These are phyloP conservation scores for Prosopocoilus inquinatus DNA, from an alignment of 2,888 invertebrate genomes.

Conservation along the genomic window DNA sequence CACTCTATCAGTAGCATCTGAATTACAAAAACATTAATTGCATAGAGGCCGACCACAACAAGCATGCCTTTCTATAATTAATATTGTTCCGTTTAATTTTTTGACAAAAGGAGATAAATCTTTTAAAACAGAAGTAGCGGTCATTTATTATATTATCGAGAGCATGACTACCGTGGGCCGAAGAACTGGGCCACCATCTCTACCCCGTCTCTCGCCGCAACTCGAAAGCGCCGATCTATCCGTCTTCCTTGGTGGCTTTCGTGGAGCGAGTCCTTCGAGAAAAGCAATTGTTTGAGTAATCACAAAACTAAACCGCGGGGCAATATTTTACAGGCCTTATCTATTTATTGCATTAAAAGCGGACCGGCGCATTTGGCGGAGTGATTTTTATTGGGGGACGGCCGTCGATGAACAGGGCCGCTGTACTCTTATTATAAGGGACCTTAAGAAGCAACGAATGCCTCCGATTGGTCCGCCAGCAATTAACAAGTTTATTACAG, in stretches of 20 bases:
- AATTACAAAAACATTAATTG: too few relatives aligned
- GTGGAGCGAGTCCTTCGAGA: slow-evolving; percentile 1
- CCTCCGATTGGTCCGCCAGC: slow-evolving; percentile 45
- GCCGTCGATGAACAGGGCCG: slow-evolving; percentile 16
- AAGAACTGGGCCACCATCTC: too few relatives aligned
- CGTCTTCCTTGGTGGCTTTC: slow-evolving; percentile 2
- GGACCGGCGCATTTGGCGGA: slow-evolving; percentile 25
- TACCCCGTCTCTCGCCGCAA: too few relatives aligned
- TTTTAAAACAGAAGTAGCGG: slow-evolving; percentile 13
- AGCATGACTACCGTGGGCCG: slow-evolving; percentile 3
- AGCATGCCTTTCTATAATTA: too few relatives aligned
- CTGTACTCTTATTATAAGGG: slow-evolving; percentile 42
- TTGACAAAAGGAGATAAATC: slow-evolving; percentile 7
- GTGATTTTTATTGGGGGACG: background rate
- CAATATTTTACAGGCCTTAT: slow-evolving; percentile 46
- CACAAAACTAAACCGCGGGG: slow-evolving; percentile 31
- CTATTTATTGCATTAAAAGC: slow-evolving; percentile 43
- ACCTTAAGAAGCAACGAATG: slow-evolving; percentile 38
- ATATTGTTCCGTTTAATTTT: too few relatives aligned
- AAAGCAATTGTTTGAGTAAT: slow-evolving; percentile 19
- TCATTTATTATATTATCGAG: slow-evolving; percentile 11
- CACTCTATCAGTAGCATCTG: too few relatives aligned
- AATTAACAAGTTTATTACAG: slow-evolving; percentile 50
- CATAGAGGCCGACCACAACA: too few relatives aligned
- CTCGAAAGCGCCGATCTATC: background rate